Base-by-base conservation (phyloP, 2,888 invertebrate species). In the Aproaerema taeniolella region DNA sequence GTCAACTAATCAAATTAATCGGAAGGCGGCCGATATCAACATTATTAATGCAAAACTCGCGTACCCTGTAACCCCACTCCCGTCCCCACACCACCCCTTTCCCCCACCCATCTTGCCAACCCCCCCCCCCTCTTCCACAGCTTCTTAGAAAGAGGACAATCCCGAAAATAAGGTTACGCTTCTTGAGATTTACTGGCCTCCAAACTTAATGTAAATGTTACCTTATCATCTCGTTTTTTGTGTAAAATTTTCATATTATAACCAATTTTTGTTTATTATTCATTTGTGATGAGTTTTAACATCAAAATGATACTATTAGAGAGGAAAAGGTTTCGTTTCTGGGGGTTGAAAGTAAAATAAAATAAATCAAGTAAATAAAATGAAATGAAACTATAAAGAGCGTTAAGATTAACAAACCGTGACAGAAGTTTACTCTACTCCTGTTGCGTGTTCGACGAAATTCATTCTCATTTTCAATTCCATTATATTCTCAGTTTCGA, bases 41-140 rank as follows among this genome's bases (percentile, higher is more conserved):
- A 87, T 87, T 87, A 87, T 83, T 87, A 82, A 86, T 86, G 82
- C 83, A 86, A 74, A 79, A 66, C 73, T 64, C 67, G 56, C 67
- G 58, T 61, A 58, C 59, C 59, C 61, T 53, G 55, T 49, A 47
- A 45, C 52, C 51, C 53, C 50, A 39, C 44, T 47, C 52, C 61
- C 53, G 55, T 53, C 58, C n/a, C n/a, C n/a, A n/a, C n/a, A n/a
- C n/a, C n/a, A n/a, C 44, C 51, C 42, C 26, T 48, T 39, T 51
- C 45, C 37, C 37, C 41, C 47, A 38, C 41, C 38, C 29, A 24
- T 20, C 16, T 28, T 20, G 20, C 30, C 40, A 30, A 29, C 38
- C 35, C 24, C 45, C 42, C 38, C 40, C 40, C 39, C 25, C 38
- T 47, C 55, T 55, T 50, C 65, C 65, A 60, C 53, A 60, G 66